A percentile compares a stretch with the other conserved stretches of the same genome.
Conservation (phyloP, 2,888 invertebrate genomes). For the Hylaea fasciaria region DNA sequence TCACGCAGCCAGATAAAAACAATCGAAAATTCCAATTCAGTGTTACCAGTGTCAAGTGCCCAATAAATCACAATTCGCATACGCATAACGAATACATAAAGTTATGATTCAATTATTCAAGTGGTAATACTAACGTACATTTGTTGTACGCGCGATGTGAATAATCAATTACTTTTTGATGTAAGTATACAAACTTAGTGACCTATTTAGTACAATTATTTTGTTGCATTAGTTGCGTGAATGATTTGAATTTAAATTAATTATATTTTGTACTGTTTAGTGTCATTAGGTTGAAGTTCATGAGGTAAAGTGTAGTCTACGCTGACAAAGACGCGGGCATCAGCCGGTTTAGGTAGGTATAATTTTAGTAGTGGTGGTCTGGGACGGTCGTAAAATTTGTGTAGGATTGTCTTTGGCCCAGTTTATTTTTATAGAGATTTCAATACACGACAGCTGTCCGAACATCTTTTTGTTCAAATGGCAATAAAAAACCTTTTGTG, state of each 20-base stretch:
- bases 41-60: slow-evolving; percentile 49
- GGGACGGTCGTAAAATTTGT: slow-evolving; percentile 18
- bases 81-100: slow-evolving; percentile 45
- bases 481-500: too few relatives aligned
- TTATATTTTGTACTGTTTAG: not conserved
- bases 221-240: slow-evolving; percentile 9
- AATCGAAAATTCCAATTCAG: slow-evolving; percentile 45
- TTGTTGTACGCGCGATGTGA: slow-evolving; percentile 33
- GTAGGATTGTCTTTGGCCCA: slow-evolving; percentile 20
- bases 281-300: too few relatives aligned
- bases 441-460: not conserved
- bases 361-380: slow-evolving; percentile 16
- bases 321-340: too few relatives aligned
- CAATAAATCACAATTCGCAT: slow-evolving; percentile 51
- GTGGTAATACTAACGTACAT: slow-evolving; percentile 34
- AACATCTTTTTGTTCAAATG: too few relatives aligned
- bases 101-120: slow-evolving; percentile 47
- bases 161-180: slow-evolving; percentile 29
- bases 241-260: not conserved
- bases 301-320: too few relatives aligned
- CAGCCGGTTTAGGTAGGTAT: slow-evolving; percentile 16
- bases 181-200: slow-evolving; percentile 25
- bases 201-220: slow-evolving; percentile 20
- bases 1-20: slow-evolving; percentile 47
- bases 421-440: slow-evolving; percentile 14